A percentile compares a stretch with the other conserved stretches of the same genome.
Evolutionary conservation across 1,140 invertebrate genomes (phyloP).

Genomic region (Sarcophaga peregrina): DNA sequence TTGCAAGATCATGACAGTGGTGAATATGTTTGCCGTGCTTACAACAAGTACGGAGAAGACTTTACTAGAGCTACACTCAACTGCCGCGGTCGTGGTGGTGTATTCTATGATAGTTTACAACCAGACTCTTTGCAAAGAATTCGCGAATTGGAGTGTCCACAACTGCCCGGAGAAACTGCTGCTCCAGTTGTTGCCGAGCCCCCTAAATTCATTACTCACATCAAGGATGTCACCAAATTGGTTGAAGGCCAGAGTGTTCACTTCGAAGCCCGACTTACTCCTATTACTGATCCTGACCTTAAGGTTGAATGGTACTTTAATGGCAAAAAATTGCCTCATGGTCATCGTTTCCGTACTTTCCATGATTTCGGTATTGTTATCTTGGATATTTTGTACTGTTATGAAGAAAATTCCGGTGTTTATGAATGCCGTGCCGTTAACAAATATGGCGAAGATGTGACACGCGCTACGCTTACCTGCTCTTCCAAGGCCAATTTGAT

Average conservation of each 20-base stretch:
- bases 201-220: conserved; percentile 91
- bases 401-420: conserved; percentile 94
- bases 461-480: conserved; percentile 87
- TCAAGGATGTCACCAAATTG: conserved; percentile 81
- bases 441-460: conserved; percentile 89
- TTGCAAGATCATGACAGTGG: conserved; percentile 94
- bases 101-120: conserved; percentile 93
- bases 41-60: conserved; percentile 91
- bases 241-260: conserved; percentile 94
- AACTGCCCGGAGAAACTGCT: conserved; percentile 71
- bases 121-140: conserved; percentile 93
- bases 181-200: conserved; percentile 80
- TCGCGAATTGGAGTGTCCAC: conserved; percentile 82
- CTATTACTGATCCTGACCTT: conserved; percentile 91
- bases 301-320: conserved; percentile 96
- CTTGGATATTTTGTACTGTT: conserved; percentile 95
- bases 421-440: conserved; percentile 94
- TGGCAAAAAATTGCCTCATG: conserved; percentile 89
- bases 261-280: conserved; percentile 91
- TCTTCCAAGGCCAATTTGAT: conserved; percentile 91
- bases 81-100: conserved; percentile 86
- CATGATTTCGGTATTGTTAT: conserved; percentile 98
- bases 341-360: conserved; percentile 94
- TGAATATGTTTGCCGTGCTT: conserved; percentile 90
- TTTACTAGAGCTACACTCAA: conserved; percentile 84